A percentile compares a stretch with the other conserved stretches of the same genome.
Conservation (phyloP, 2,113 vertebrate species). For the Illadopsis cleaveri region DNA sequence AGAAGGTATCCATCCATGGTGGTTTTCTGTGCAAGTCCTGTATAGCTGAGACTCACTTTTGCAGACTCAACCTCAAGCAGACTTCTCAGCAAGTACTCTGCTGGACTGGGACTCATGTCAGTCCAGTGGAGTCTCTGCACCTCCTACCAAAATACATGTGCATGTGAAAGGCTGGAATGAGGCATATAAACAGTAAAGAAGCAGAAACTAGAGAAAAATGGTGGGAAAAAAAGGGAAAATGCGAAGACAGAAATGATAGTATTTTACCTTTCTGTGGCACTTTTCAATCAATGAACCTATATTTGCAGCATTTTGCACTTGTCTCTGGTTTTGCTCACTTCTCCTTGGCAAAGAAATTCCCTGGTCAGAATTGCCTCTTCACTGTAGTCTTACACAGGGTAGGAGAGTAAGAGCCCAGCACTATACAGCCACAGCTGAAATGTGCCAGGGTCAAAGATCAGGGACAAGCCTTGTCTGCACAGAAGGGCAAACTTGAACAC, state of each 20-base stretch:
- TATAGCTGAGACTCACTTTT: not conserved
- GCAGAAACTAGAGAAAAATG: not conserved
- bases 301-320: not conserved
- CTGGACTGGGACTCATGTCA: not conserved
- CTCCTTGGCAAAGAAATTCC: not conserved
- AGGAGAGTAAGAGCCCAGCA: not conserved
- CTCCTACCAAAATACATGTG: not conserved
- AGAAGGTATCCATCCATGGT: not conserved
- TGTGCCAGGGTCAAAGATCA: not conserved
- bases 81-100: not conserved
- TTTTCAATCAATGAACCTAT: not conserved
- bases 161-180: not conserved
- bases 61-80: not conserved
- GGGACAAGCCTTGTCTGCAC: not conserved
- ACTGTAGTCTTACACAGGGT: not conserved
- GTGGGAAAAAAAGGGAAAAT: not conserved
- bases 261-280: not conserved
- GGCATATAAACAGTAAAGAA: not conserved
- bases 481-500: not conserved
- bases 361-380: not conserved
- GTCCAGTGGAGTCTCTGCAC: not conserved
- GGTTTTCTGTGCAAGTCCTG: not conserved
- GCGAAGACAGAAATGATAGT: not conserved
- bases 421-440: not conserved
- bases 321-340: not conserved